A percentile compares a stretch with the other conserved stretches of the same genome.
These are phyloP conservation scores for Andrena fulva DNA, from an alignment of 2,888 invertebrate genomes.

Conservation along the genomic window DNA sequence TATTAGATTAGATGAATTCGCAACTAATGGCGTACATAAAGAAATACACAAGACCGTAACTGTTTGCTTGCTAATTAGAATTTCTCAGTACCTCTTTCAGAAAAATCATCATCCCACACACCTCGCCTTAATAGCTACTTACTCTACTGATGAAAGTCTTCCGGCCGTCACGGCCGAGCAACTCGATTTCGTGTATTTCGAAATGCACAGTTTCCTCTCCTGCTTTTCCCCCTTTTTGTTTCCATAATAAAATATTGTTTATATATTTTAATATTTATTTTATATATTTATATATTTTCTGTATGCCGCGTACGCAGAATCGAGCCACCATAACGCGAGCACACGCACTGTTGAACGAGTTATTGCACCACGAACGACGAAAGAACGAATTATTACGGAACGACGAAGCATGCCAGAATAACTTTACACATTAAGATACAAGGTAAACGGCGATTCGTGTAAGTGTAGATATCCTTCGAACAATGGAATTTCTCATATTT, in stretches of 20 bases:
- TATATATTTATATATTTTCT: constrained; percentile 70
- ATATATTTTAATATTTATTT: no score
- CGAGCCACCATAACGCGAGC: constrained; percentile 63
- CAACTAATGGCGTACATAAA: not conserved
- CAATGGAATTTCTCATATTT: constrained; percentile 25
- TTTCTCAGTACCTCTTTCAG: constrained; percentile 48
- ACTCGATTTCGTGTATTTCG: constrained; percentile 60
- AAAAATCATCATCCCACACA: constrained; percentile 39
- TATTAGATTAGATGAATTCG: constrained; percentile 1
- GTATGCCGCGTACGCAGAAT: constrained; percentile 72
- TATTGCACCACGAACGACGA: constrained; percentile 44
- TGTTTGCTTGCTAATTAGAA: constrained; percentile 28
- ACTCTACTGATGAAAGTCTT: constrained; percentile 53
- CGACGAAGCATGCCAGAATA: constrained; percentile 38
- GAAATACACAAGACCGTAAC: not conserved
- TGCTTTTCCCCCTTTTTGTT: constrained; percentile 49
- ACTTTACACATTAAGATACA: constrained; percentile 8
- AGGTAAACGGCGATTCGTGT: constrained; percentile 8
- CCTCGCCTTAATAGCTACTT: constrained; percentile 59
- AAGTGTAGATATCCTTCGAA: not conserved
- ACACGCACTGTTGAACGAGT: constrained; percentile 60
- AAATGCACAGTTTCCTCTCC: constrained; percentile 58
- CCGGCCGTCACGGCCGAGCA: constrained; percentile 25
- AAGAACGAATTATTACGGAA: constrained; percentile 42
- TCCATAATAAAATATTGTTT: constrained; percentile 79